Evolutionary conservation across 2,113 vertebrate genomes (phyloP), one percentile per base, ranked within the genome.

Genomic region (Nibea albiflora): DNA sequence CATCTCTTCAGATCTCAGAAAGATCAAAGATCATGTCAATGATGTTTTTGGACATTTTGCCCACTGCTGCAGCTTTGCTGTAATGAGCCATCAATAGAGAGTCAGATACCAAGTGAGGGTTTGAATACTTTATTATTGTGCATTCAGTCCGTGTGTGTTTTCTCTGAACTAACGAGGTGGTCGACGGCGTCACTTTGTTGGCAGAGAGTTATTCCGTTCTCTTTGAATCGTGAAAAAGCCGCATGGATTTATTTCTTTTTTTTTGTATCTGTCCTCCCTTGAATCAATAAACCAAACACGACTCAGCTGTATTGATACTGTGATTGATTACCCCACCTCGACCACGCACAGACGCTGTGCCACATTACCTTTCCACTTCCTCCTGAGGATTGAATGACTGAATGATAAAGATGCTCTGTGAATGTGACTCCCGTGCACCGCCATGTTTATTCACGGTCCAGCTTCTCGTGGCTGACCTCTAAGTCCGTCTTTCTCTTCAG

Each of bases 401-500:
- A 63, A 9, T 65, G n/a, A 11, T 46, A 20, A 35, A 35, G 35
- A 35, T 7, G 35, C 35, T 35, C 35, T 35, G 35, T 8, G 35
- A 8, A 35, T 35, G 7, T 35, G 35, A 35, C 35, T 35, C 35
- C 35, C 35, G 35, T 35, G 35, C 35, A 1, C 35, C 35, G 35
- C 0, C 35, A 2, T 70, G 54, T 80, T 83, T 80, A 4, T 70
- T 77, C 80, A 68, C 58, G 7, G 26, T 77, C 24, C 31, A 24
- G 17, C 71, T 78, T 69, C 63, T 46, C 31, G 49, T 46, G 31
- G 50, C 61, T 60, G 86, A 90, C 88, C 86, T 92, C 60, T 47
- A 24, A 72, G 68, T 58, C 56, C 15, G 20, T 54, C 73, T 88
- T 64, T 80, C 61, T 58, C 53, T 49, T 56, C 28, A 2, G 66